Conservation (phyloP, 2,113 vertebrate species). For the Toxotes jaculatrix region DNA sequence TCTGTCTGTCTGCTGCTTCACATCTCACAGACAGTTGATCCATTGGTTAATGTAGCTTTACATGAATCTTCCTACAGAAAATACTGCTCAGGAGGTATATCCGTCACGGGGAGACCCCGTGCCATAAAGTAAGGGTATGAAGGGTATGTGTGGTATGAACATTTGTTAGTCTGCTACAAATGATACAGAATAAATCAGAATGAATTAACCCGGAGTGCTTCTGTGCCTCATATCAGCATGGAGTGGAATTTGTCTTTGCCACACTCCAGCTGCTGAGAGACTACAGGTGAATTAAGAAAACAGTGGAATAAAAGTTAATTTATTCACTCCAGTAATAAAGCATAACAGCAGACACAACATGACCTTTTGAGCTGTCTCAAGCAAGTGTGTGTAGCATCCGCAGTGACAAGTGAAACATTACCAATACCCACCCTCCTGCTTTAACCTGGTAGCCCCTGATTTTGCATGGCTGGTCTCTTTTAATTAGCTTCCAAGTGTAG, state of each 20-base stretch:
- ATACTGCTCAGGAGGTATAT: neutral
- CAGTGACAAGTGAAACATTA: conserved; percentile 43
- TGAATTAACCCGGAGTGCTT: neutral
- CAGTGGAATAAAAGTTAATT: neutral
- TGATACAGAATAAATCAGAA: neutral
- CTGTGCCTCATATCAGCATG: neutral
- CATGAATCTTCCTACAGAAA: neutral
- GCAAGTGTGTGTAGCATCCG: conserved; percentile 11
- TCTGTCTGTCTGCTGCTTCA: neutral
- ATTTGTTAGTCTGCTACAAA: neutral
- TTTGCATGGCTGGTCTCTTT: conserved; percentile 31
- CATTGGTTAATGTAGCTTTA: too few species aligned
- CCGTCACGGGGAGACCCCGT: too few species aligned
- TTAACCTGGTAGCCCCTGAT: conserved; percentile 47
- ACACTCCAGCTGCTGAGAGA: conserved; percentile 1
- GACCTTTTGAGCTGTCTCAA: conserved; percentile 59
- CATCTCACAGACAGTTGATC: neutral
- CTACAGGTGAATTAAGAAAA: conserved; percentile 4
- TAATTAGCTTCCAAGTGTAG: conserved; percentile 62
- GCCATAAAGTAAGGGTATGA: too few species aligned
- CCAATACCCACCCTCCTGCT: conserved; percentile 8
- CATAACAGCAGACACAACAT: conserved; percentile 15
- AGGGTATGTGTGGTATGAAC: too few species aligned
- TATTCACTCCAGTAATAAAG: conserved; percentile 10
- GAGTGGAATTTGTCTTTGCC: neutral